Evolutionary conservation across 1,140 invertebrate species (phyloP).

Genomic region (Ceratina calcarata): DNA sequence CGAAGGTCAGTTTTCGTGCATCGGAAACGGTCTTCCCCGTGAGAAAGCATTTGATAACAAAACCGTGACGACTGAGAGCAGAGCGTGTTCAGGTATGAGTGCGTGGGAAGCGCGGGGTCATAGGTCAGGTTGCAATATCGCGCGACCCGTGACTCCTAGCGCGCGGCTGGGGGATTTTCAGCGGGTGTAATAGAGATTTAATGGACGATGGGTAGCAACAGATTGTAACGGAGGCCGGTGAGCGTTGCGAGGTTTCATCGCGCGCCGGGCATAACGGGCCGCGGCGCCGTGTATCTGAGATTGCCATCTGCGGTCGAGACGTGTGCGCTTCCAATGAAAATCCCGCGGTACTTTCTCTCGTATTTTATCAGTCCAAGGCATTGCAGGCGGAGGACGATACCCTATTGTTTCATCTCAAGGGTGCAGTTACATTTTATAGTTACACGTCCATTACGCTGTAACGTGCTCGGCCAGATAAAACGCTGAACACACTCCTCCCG

Average conservation of each 20-base stretch:
- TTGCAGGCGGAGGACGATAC: neutral
- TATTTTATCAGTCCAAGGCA: constrained; percentile 8
- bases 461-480: no score
- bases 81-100: constrained; percentile 48
- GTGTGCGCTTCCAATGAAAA: constrained; percentile 26
- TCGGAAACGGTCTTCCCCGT: no score
- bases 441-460: no score
- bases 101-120: constrained; percentile 56
- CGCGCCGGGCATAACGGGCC: constrained; percentile 38
- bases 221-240: constrained; percentile 47
- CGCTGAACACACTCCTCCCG: no score
- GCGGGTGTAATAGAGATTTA: constrained; percentile 51
- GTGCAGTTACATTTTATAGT: constrained; percentile 14
- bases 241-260: constrained; percentile 25
- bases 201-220: constrained; percentile 51
- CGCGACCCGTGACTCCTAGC: constrained; percentile 34
- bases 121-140: constrained; percentile 28
- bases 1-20: no score
- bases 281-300: constrained; percentile 29
- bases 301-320: constrained; percentile 47
- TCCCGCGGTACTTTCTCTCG: constrained; percentile 4
- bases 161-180: constrained; percentile 49
- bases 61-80: neutral
- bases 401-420: constrained; percentile 24
- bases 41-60: neutral